Percentiles rank a stretch among this genome's conserved stretches.
phyloP scores from a whole-genome alignment of 2,113 vertebrate species.

The Pogonocichla stellata region DNA sequence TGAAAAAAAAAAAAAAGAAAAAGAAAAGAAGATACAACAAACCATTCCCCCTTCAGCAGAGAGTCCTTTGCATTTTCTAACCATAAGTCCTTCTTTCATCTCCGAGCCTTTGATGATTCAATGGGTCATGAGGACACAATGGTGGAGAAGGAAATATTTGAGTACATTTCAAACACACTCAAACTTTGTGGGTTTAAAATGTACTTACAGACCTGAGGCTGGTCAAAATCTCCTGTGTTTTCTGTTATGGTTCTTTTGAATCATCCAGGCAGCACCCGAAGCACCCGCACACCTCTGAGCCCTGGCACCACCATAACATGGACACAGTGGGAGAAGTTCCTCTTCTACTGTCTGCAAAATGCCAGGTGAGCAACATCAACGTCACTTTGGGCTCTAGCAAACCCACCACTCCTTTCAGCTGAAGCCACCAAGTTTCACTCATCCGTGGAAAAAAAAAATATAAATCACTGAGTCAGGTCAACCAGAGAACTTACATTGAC shows the following conservation, averaged over 20 bases:
- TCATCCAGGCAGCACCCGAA: slow-evolving; percentile 54
- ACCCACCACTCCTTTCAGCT: background rate
- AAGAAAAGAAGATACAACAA: background rate
- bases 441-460: background rate
- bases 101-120: slow-evolving; percentile 53
- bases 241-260: slow-evolving; percentile 59
- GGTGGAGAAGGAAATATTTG: slow-evolving; percentile 56
- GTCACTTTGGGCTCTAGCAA: slow-evolving; percentile 39
- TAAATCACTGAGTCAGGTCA: background rate
- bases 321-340: slow-evolving; percentile 45
- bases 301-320: slow-evolving; percentile 60
- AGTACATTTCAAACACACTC: slow-evolving; percentile 73
- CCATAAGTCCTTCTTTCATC: slow-evolving; percentile 56
- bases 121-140: slow-evolving; percentile 56
- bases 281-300: slow-evolving; percentile 51
- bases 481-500: background rate
- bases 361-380: slow-evolving; percentile 55
- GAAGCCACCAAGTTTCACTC: slow-evolving; percentile 8
- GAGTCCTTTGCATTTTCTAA: slow-evolving; percentile 43
- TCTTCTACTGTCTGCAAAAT: slow-evolving; percentile 67
- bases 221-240: slow-evolving; percentile 67
- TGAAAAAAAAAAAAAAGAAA: background rate
- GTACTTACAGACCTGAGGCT: slow-evolving; percentile 51
- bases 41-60: slow-evolving; percentile 37
- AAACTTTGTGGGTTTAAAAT: slow-evolving; percentile 67